A percentile compares a stretch with the other conserved stretches of the same genome.
phyloP scores from a whole-genome alignment of 1,140 invertebrate genomes.

The Macrobrachium nipponense region DNA sequence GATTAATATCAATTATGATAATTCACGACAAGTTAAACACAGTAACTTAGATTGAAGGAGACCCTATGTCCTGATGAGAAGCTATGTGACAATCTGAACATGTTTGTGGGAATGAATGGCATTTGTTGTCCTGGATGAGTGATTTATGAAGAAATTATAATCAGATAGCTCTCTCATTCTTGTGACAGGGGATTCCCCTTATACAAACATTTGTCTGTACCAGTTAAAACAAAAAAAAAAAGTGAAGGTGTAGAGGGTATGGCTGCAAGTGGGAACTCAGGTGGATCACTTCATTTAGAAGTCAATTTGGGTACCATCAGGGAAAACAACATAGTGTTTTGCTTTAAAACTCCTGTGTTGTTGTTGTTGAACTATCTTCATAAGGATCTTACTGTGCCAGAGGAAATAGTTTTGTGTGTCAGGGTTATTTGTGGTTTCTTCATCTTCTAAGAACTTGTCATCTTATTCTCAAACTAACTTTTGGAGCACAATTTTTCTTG shows the following conservation, averaged over 20 bases:
- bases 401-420: too few species aligned
- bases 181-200: too few species aligned
- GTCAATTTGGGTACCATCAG: constrained; percentile 17
- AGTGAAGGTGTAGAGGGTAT: constrained; percentile 2
- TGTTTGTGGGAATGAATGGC: too few species aligned
- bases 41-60: constrained; percentile 15
- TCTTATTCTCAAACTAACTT: too few species aligned
- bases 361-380: constrained; percentile 14
- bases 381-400: not conserved
- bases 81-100: constrained; percentile 17
- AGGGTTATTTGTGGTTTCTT: too few species aligned
- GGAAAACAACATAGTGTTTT: not conserved
- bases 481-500: too few species aligned
- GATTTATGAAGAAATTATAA: too few species aligned
- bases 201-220: too few species aligned
- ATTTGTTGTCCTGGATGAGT: too few species aligned
- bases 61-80: constrained; percentile 7
- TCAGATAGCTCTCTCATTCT: too few species aligned
- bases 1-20: constrained; percentile 18
- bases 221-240: too few species aligned
- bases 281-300: constrained; percentile 3
- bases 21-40: constrained; percentile 29
- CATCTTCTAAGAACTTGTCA: too few species aligned
- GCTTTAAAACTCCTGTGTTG: not conserved
- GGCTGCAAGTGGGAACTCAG: constrained; percentile 34